Evolutionary conservation across 2,888 invertebrate genomes (phyloP).

Genomic region (Drosophila prostipennis): DNA sequence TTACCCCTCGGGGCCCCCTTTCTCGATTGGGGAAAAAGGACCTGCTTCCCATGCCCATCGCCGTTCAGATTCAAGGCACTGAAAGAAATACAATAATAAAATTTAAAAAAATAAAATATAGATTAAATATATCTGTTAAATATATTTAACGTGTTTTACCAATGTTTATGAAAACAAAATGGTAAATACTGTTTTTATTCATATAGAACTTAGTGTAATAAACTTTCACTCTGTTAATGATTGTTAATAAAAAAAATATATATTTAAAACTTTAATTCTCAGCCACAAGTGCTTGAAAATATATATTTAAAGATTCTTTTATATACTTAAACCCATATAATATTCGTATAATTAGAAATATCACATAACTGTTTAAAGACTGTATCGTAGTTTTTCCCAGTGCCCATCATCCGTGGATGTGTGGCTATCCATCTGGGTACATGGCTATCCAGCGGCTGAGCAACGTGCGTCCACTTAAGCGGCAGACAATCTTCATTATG

Average conservation of each 20-base stretch:
- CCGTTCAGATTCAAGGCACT: constrained; percentile 9
- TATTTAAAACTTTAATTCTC: not conserved
- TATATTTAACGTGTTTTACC: too few relatives aligned
- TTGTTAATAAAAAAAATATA: too few relatives aligned
- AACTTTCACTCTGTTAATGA: too few relatives aligned
- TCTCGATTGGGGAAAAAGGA: constrained; percentile 18
- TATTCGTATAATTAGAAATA: not conserved
- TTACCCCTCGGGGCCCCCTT: constrained; percentile 55
- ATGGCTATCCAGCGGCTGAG: constrained; percentile 28
- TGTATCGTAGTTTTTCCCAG: not conserved
- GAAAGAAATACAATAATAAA: not conserved
- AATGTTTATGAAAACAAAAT: too few relatives aligned
- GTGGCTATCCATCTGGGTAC: constrained; percentile 13
- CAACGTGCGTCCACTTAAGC: constrained; percentile 80
- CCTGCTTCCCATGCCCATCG: constrained; percentile 21
- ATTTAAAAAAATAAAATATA: too few relatives aligned
- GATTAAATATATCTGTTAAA: too few relatives aligned
- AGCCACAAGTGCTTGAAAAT: not conserved
- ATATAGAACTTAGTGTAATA: too few relatives aligned
- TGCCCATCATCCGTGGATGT: constrained; percentile 13
- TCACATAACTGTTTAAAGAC: not conserved
- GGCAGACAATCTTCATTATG: constrained; percentile 81
- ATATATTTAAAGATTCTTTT: too few relatives aligned
- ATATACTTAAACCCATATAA: too few relatives aligned
- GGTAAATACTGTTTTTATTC: too few relatives aligned